Percentiles rank a stretch among this genome's conserved stretches.
Evolutionary conservation across 2,888 invertebrate species (phyloP).

Genomic region (Formica aserva): DNA sequence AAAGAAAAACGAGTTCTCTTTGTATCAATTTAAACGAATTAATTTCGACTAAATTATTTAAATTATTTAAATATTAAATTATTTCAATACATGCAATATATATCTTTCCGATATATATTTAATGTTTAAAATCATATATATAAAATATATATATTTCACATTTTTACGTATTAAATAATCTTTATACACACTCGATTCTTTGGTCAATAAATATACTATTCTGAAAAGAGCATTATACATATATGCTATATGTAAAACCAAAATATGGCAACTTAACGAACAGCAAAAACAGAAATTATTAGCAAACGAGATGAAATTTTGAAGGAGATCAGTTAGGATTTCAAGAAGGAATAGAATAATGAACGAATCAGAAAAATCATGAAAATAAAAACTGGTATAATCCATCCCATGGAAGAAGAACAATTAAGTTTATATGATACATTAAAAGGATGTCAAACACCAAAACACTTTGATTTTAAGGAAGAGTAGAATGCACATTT

Average conservation of each 20-base stretch:
- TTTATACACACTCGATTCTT: neutral
- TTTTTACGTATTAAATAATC: neutral
- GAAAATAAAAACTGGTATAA: neutral
- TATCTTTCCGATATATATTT: neutral
- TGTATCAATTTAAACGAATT: neutral
- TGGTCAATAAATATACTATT: neutral
- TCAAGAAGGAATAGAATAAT: neutral
- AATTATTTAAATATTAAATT: neutral
- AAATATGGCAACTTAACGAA: neutral
- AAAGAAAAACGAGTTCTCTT: neutral
- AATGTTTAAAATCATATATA: neutral
- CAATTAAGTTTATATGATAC: neutral
- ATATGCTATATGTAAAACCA: neutral
- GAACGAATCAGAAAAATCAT: neutral
- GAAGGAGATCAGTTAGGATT: neutral
- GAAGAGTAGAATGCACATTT: neutral
- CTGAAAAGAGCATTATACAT: neutral
- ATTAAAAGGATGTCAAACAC: neutral
- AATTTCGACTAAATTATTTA: neutral
- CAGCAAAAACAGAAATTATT: neutral
- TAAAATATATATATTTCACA: neutral
- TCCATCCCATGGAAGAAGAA: neutral
- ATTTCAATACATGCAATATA: neutral
- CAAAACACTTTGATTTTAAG: neutral
- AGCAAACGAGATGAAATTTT: neutral